Conservation (phyloP, 2,113 vertebrate genomes). For the Rhinopithecus roxellana region DNA sequence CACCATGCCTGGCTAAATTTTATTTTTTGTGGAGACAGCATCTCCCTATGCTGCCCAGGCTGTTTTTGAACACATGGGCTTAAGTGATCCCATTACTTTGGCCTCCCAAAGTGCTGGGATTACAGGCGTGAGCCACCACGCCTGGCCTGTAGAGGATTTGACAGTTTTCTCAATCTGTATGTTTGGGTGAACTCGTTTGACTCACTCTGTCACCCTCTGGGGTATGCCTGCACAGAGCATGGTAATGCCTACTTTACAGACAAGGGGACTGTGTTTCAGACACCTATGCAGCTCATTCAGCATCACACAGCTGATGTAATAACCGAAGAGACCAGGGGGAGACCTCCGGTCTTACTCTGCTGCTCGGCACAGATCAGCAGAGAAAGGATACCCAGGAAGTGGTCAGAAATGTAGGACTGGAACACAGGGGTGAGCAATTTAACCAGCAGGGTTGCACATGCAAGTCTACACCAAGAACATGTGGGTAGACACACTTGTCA, state of each 20-base stretch:
- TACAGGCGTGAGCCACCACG: too few species aligned
- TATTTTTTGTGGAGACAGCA: too few species aligned
- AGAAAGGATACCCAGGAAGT: neutral
- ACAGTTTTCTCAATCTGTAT: neutral
- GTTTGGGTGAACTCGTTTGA: neutral
- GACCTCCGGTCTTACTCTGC: neutral
- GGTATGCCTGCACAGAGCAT: accelerated
- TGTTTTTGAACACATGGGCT: too few species aligned
- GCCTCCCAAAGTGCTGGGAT: too few species aligned
- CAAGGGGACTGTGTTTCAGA: neutral
- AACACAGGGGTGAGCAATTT: neutral
- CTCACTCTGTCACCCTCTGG: neutral
- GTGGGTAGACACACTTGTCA: neutral
- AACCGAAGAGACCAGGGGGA: neutral
- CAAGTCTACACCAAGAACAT: neutral
- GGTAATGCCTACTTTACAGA: neutral
- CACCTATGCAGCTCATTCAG: neutral
- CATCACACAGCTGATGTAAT: neutral
- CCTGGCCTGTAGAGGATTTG: neutral
- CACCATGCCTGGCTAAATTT: too few species aligned
- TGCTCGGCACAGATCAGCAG: neutral
- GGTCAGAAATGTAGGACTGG: neutral
- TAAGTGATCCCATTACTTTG: too few species aligned
- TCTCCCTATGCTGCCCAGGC: too few species aligned
- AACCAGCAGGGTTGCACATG: neutral